These are phyloP conservation scores for Herpetotheres cachinnans DNA, from an alignment of 2,113 vertebrate species.

Conservation along the genomic window DNA sequence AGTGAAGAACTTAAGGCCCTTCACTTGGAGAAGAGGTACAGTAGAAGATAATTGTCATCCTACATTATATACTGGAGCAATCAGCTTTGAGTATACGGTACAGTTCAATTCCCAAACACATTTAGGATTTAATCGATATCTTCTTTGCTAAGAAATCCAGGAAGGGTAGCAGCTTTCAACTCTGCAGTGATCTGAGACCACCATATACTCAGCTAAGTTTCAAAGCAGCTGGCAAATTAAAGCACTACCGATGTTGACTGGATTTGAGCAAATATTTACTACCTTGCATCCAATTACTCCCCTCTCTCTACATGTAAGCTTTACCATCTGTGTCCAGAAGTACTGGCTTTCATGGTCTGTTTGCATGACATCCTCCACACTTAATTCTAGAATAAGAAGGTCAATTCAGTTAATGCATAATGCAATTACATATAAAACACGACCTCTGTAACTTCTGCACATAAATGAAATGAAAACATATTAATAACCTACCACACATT, in stretches of 20 bases:
- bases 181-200: not conserved
- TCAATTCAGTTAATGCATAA: not conserved
- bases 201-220: not conserved
- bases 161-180: not conserved
- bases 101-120: not conserved
- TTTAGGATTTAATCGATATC: not conserved
- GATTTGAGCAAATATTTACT: conserved; percentile 9
- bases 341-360: not conserved
- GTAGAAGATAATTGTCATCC: conserved; percentile 1
- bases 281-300: not conserved
- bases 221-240: not conserved
- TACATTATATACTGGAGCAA: not conserved
- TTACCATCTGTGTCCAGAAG: not conserved
- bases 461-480: conserved; percentile 2
- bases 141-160: not conserved
- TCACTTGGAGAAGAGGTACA: not conserved
- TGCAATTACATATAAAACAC: not conserved
- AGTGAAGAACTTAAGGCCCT: not conserved
- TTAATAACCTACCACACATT: not conserved
- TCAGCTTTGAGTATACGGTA: not conserved
- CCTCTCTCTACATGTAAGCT: not conserved
- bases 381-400: not conserved
- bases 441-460: not conserved
- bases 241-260: not conserved
- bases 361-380: not conserved